Evolutionary conservation across 2,797 vertebrate genomes (phyloP), one percentile per base, ranked within the genome.

Genomic region (Enteromius trimaculatus): DNA sequence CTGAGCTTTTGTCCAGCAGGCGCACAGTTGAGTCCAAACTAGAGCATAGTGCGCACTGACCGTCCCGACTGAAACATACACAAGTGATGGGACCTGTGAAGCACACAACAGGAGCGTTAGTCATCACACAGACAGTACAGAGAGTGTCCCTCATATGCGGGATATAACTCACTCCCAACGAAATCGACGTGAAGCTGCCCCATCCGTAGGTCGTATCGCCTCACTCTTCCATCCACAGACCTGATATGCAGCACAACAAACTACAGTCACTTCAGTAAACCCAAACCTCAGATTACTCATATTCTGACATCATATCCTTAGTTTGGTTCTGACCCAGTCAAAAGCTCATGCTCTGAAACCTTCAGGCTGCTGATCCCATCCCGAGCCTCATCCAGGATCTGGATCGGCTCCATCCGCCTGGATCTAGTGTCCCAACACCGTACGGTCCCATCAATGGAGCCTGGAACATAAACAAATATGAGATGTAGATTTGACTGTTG

Each of bases 381-480:
- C 16, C 90, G 93, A 66, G 97, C 96, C 80, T 98, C 97, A 0
- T 97, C 95, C 64, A 99, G 86, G 7, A 94, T 90, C 91, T 98
- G 97, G 62, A 98, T 92, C 0, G 97, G 94, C 77, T 97, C 95
- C 0, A 93, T 93, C 87, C 89, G 93, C 58, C 96, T 95, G 1
- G 97, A 98, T 23, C 97, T 94, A 26, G 95, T 95, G 88, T 98
- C 97, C 97, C 97, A 99, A 90, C 98, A 98, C 0, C 97, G 93
- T n/a, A 98, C 90, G 0, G 95, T 95, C 58, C 96, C 96, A 70
- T 99, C 97, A 1, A 98, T 96, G 51, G 97, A 97, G 17, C 97
- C 97, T 99, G 84, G 5, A 87, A 29, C 68, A n/a, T 71, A 55
- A 23, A 81, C 1, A 77, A 17, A 37, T 0, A 9, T 17, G 29